Evolutionary conservation across 2,113 vertebrate genomes (phyloP).

Genomic region (Glaucidium brasilianum): DNA sequence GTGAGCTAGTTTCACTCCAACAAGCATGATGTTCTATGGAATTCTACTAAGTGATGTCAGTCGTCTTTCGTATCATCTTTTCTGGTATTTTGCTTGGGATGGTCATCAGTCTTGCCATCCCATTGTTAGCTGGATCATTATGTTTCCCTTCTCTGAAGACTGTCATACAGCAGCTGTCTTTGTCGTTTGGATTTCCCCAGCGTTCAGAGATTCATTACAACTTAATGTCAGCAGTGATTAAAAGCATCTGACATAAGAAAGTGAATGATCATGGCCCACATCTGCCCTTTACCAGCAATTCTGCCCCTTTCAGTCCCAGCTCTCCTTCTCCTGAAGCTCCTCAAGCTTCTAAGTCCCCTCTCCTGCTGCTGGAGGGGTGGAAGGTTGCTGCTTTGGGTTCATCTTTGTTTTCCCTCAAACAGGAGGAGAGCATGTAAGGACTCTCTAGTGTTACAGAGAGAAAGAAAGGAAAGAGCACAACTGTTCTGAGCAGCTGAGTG

Average conservation of each 20-base stretch:
- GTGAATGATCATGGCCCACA: neutral
- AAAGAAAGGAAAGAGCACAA: neutral
- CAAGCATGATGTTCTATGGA: neutral
- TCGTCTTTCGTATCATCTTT: neutral
- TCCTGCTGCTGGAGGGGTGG: neutral
- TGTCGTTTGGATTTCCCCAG: neutral
- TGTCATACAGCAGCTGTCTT: neutral
- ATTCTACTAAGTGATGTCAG: neutral
- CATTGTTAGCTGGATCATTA: neutral
- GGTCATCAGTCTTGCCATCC: neutral
- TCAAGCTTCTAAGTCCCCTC: neutral
- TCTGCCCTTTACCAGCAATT: neutral
- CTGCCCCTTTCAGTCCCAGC: neutral
- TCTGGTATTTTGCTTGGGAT: neutral
- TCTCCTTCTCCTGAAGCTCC: neutral
- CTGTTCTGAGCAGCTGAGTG: neutral
- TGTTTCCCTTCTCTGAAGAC: neutral
- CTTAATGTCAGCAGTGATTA: neutral
- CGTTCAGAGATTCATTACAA: neutral
- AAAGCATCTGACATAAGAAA: neutral
- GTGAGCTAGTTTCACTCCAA: neutral
- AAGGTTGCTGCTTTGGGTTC: neutral
- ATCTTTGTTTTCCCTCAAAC: neutral
- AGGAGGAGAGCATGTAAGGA: rapidly evolving
- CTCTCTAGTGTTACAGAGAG: neutral